Percentiles rank a stretch among this genome's conserved stretches.
Conservation (phyloP, 2,888 invertebrate species). For the Watsonalla binaria region DNA sequence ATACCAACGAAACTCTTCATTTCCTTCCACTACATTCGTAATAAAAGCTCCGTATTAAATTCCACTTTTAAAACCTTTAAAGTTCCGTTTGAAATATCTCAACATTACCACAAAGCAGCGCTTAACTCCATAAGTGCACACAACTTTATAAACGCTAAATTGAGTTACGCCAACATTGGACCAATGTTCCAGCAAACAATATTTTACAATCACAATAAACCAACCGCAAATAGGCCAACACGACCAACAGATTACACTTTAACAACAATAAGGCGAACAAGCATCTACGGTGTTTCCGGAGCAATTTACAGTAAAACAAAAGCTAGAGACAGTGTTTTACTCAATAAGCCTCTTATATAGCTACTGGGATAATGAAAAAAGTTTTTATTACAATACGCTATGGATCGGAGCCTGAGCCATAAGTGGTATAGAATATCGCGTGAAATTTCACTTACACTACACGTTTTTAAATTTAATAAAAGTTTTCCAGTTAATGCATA, state of each 20-base stretch:
- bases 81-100: not conserved
- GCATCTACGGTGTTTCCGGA: slow-evolving; percentile 13
- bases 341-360: slow-evolving; percentile 62
- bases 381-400: slow-evolving; percentile 65
- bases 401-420: slow-evolving; percentile 14
- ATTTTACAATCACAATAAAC: not conserved
- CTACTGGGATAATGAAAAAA: slow-evolving; percentile 65
- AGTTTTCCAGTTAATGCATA: not conserved
- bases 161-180: not conserved
- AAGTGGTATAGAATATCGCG: slow-evolving; percentile 24
- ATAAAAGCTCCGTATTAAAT: not conserved
- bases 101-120: not conserved
- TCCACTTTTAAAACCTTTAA: not conserved
- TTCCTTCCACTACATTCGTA: no score
- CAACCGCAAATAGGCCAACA: not conserved
- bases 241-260: slow-evolving; percentile 4
- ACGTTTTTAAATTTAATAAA: not conserved
- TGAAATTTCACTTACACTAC: slow-evolving; percentile 18
- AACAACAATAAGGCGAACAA: slow-evolving; percentile 9
- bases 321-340: slow-evolving; percentile 61
- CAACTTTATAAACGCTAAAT: not conserved
- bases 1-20: no score
- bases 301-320: slow-evolving; percentile 60
- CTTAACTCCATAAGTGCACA: not conserved
- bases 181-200: not conserved